phyloP scores from a whole-genome alignment of 2,797 vertebrate species.

The Oreortyx pictus region DNA sequence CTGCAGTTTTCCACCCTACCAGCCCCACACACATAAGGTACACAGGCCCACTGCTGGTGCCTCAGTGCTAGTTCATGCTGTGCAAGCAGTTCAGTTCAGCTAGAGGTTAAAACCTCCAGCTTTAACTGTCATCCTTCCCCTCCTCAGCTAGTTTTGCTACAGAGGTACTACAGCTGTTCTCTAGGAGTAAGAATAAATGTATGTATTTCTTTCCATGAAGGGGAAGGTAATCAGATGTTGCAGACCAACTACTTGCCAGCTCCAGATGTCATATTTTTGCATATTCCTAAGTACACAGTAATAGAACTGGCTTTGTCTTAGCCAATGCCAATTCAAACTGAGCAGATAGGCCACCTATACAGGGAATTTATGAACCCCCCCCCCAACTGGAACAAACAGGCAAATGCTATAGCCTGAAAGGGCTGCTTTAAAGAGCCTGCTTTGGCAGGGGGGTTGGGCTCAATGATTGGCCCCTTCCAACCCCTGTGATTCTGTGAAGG shows the following conservation, averaged over 20 bases:
- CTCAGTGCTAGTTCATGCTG: rapidly evolving
- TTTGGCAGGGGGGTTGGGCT: no score
- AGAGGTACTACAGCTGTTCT: rapidly evolving
- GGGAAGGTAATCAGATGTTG: rapidly evolving
- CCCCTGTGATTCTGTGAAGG: no score
- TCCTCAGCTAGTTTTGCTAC: not conserved
- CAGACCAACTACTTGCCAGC: not conserved
- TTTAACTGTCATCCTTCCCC: not conserved
- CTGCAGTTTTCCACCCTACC: not conserved
- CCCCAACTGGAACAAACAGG: not conserved
- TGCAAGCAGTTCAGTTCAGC: not conserved
- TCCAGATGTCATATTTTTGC: not conserved
- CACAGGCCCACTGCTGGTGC: rapidly evolving
- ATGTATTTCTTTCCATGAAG: not conserved
- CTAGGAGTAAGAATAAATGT: not conserved
- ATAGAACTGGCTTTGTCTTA: not conserved
- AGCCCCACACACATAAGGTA: not conserved
- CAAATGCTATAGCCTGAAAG: not conserved
- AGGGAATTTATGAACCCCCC: not conserved
- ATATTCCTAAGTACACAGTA: not conserved
- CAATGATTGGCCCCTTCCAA: no score
- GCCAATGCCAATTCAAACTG: not conserved
- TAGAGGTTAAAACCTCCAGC: not conserved
- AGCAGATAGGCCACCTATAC: not conserved
- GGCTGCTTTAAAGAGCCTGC: no score